These are phyloP conservation scores for Arge pagana DNA, from an alignment of 2,888 invertebrate species.

Conservation along the genomic window DNA sequence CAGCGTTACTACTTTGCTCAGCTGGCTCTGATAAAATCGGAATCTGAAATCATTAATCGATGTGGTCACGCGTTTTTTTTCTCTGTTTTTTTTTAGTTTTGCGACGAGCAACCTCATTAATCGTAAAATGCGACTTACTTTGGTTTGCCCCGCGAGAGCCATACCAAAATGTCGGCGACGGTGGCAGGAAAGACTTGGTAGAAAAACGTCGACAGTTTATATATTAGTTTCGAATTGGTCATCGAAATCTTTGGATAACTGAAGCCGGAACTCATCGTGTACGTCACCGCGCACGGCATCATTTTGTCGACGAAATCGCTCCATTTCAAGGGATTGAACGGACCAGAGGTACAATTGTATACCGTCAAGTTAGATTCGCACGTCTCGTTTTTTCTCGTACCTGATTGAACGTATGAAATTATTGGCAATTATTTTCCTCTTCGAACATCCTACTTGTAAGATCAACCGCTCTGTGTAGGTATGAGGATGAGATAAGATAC, in stretches of 20 bases:
- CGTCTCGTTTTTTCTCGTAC: constrained; percentile 4
- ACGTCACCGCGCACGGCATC: not conserved
- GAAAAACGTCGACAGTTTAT: constrained; percentile 25
- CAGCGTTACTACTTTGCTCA: constrained; percentile 59
- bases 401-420: no score
- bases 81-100: no score
- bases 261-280: constrained; percentile 6
- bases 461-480: no score
- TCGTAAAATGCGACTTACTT: constrained; percentile 25
- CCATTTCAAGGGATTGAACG: constrained; percentile 72
- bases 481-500: no score
- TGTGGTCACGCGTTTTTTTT: no score
- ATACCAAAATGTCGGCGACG: constrained; percentile 56
- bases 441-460: no score
- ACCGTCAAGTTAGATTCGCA: constrained; percentile 61
- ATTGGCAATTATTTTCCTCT: no score
- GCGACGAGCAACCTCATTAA: no score
- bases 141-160: constrained; percentile 58
- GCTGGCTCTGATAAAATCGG: constrained; percentile 60
- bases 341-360: constrained; percentile 88
- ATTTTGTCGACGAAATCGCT: constrained; percentile 1
- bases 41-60: constrained; percentile 61
- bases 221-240: not conserved
- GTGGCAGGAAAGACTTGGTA: constrained; percentile 62
- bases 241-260: not conserved